Percentiles rank a stretch among this genome's conserved stretches.
phyloP scores from a whole-genome alignment of 2,888 invertebrate species.

The Glyphotaelius pellucidus region DNA sequence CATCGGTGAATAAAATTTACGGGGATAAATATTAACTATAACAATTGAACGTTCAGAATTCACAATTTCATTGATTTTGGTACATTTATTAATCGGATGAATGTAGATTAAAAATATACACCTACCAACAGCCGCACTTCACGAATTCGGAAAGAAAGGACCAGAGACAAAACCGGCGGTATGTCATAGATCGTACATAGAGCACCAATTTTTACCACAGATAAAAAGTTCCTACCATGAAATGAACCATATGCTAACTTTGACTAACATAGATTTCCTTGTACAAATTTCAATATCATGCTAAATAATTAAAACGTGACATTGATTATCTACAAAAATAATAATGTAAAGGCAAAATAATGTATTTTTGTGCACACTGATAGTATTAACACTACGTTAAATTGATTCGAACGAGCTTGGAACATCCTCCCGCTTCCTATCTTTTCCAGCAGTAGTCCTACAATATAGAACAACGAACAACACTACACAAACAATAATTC shows the following conservation, averaged over 20 bases:
- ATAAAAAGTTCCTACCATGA: slow-evolving; percentile 33
- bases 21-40: not conserved
- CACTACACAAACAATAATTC: too few species aligned
- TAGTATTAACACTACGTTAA: too few species aligned
- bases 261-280: not conserved
- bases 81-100: slow-evolving; percentile 56
- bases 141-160: slow-evolving; percentile 61
- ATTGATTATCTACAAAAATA: too few species aligned
- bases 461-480: too few species aligned
- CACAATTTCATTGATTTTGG: slow-evolving; percentile 26
- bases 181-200: slow-evolving; percentile 26
- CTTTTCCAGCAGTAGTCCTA: too few species aligned
- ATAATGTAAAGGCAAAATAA: too few species aligned
- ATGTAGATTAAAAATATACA: slow-evolving; percentile 57
- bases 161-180: slow-evolving; percentile 55
- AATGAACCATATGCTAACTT: not conserved
- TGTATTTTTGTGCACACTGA: too few species aligned
- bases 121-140: slow-evolving; percentile 63
- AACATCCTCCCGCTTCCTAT: too few species aligned
- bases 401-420: too few species aligned
- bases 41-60: slow-evolving; percentile 2
- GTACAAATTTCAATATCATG: too few species aligned
- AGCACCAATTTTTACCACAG: slow-evolving; percentile 8
- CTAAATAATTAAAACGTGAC: too few species aligned
- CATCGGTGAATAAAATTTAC: slow-evolving; percentile 21